Percentiles rank a stretch among this genome's conserved stretches.
Evolutionary conservation across 2,888 invertebrate genomes (phyloP).

Genomic region (Synergus japonicus): DNA sequence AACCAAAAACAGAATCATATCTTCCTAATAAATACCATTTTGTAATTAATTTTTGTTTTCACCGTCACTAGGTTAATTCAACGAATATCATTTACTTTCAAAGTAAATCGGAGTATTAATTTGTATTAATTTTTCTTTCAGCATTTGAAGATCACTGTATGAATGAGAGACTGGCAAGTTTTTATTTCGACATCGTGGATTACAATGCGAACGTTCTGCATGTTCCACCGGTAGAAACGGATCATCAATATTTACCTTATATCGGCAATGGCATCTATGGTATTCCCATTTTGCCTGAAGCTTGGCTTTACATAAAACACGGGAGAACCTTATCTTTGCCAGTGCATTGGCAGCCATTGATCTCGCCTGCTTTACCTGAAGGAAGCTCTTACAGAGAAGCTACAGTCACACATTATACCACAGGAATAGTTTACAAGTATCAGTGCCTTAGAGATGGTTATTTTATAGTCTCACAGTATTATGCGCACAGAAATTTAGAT

Average conservation of each 20-base stretch:
- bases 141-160: slow-evolving; percentile 82
- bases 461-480: slow-evolving; percentile 84
- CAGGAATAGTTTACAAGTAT: slow-evolving; percentile 83
- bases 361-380: slow-evolving; percentile 79
- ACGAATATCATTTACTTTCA: no score
- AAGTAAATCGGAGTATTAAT: no score
- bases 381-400: slow-evolving; percentile 82
- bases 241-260: slow-evolving; percentile 84
- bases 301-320: slow-evolving; percentile 83
- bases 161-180: slow-evolving; percentile 82
- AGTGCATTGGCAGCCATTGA: slow-evolving; percentile 84
- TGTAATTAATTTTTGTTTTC: no score
- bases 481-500: slow-evolving; percentile 89
- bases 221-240: slow-evolving; percentile 79
- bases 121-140: slow-evolving; percentile 57
- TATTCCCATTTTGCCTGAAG: slow-evolving; percentile 81
- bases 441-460: slow-evolving; percentile 84
- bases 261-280: slow-evolving; percentile 88
- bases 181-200: slow-evolving; percentile 81
- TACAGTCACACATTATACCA: slow-evolving; percentile 84
- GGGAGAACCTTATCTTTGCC: slow-evolving; percentile 84
- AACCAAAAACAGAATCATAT: no score
- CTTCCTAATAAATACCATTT: no score
- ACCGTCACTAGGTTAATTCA: no score
- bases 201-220: slow-evolving; percentile 85